Evolutionary conservation across 2,888 invertebrate species (phyloP).

Genomic region (Leptinotarsa peninsularis): DNA sequence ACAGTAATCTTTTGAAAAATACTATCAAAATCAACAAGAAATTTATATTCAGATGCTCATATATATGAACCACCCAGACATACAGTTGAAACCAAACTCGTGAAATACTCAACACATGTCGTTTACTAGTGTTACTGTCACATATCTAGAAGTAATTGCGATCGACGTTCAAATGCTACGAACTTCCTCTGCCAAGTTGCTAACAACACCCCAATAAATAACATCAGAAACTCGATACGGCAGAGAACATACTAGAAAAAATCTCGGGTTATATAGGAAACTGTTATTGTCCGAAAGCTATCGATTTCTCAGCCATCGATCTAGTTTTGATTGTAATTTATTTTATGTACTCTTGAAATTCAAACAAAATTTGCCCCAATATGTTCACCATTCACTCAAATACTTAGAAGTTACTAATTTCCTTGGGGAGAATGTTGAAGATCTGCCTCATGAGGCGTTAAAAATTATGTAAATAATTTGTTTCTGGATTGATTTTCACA

Average conservation of each 20-base stretch:
- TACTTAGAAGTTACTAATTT: no score
- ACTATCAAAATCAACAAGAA: no score
- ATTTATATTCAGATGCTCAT: no score
- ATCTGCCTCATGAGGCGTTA: no score
- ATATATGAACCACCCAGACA: no score
- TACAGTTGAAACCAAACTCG: not conserved
- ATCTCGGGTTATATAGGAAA: not conserved
- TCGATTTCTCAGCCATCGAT: not conserved
- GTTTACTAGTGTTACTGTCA: not conserved
- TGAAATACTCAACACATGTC: not conserved
- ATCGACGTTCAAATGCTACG: not conserved
- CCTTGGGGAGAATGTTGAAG: no score
- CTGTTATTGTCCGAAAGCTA: not conserved
- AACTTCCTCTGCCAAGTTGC: not conserved
- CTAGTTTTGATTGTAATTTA: not conserved
- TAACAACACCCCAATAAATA: constrained; percentile 5
- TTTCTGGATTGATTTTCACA: no score
- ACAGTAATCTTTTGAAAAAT: no score
- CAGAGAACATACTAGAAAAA: not conserved
- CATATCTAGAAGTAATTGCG: not conserved
- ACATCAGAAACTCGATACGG: constrained; percentile 8
- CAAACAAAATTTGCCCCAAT: no score
- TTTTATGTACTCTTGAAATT: no score
- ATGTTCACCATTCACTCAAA: no score
- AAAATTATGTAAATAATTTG: no score